Conservation (phyloP, 2,113 vertebrate species). For the Diadophis punctatus region DNA sequence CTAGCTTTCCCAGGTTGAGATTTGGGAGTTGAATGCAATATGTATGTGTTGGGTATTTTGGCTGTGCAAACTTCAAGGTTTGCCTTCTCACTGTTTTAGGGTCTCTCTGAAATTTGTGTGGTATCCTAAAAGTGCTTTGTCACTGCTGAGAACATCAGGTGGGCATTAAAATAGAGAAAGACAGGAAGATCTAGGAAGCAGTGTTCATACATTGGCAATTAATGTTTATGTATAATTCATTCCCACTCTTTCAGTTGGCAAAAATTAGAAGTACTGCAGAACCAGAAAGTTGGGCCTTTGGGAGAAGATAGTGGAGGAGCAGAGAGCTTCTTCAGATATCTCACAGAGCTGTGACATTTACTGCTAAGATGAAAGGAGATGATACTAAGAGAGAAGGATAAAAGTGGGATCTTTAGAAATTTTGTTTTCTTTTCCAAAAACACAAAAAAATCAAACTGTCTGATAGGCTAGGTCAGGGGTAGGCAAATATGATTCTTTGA, state of each 20-base stretch:
- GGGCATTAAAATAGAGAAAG: background rate
- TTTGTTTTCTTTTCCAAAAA: too few relatives aligned
- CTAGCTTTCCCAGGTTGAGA: background rate
- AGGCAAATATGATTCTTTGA: too few relatives aligned
- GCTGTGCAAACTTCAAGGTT: background rate
- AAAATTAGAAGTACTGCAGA: background rate
- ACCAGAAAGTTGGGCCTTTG: background rate
- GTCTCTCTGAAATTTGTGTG: background rate
- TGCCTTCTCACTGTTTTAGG: background rate
- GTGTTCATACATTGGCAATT: conserved; percentile 28
- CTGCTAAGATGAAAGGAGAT: background rate
- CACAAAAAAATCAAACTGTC: background rate
- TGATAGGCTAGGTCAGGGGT: too few relatives aligned
- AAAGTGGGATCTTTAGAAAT: too few relatives aligned
- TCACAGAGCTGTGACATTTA: background rate
- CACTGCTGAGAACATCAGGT: background rate
- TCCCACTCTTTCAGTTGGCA: background rate
- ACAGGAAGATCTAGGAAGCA: background rate
- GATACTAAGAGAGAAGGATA: too few relatives aligned
- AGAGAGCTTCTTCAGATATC: background rate
- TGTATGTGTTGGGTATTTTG: background rate
- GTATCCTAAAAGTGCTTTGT: conserved; percentile 21
- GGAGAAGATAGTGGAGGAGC: background rate
- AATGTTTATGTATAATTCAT: conserved; percentile 37
- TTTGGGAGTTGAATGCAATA: background rate